These are phyloP conservation scores for Limnothrissa miodon DNA, from an alignment of 2,113 vertebrate genomes.

Conservation along the genomic window DNA sequence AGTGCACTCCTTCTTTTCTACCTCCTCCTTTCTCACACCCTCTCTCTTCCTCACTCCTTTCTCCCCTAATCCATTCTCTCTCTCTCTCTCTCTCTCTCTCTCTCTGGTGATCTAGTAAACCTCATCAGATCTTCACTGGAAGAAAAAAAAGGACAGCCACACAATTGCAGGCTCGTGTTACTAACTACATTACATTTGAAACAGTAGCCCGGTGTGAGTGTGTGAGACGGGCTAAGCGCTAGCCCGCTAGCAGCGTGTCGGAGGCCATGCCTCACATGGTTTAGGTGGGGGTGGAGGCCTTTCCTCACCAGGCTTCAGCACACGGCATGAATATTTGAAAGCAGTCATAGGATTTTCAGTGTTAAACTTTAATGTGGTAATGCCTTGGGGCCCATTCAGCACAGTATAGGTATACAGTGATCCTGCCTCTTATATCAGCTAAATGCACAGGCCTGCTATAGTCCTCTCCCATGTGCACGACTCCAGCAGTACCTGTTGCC, in stretches of 20 bases:
- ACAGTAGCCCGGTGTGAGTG: not conserved
- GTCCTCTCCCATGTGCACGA: not conserved
- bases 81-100: not conserved
- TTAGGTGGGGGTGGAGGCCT: not conserved
- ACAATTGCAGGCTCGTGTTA: not conserved
- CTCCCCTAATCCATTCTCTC: not conserved
- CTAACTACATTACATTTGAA: not conserved
- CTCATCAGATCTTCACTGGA: not conserved
- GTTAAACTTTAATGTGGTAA: conserved; percentile 8
- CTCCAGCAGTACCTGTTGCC: not conserved
- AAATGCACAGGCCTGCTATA: not conserved
- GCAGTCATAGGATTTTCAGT: not conserved
- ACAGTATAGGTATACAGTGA: not conserved
- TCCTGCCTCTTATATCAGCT: not conserved
- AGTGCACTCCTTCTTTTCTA: not conserved
- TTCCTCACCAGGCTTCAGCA: not conserved
- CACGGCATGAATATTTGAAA: not conserved
- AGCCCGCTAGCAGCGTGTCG: not conserved
- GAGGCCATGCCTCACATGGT: not conserved
- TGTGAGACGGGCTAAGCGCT: no score
- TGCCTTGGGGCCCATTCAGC: not conserved
- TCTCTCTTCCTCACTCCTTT: not conserved
- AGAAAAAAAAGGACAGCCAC: not conserved
- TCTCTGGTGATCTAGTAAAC: not conserved
- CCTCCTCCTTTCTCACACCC: not conserved